Percentiles rank a stretch among this genome's conserved stretches.
Conservation (phyloP, 2,113 vertebrate species). For the Plecotus auritus region DNA sequence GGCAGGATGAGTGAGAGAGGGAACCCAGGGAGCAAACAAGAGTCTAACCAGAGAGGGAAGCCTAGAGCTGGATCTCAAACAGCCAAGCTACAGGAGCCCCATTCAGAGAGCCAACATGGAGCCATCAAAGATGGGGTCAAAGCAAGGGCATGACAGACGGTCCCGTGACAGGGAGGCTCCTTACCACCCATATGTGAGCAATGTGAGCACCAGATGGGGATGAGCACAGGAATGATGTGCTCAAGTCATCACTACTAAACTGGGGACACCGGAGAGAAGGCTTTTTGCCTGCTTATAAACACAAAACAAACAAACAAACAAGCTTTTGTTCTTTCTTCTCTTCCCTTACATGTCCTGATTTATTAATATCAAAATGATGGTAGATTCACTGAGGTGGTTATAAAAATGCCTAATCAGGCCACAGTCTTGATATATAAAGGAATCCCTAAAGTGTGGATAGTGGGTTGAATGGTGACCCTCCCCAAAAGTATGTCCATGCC, state of each 20-base stretch:
- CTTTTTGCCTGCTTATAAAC: neutral
- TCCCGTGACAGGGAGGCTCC: neutral
- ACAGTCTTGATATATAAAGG: neutral
- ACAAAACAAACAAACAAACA: neutral
- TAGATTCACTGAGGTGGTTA: neutral
- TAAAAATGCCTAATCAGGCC: neutral
- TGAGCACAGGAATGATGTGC: fast-evolving
- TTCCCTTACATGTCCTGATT: neutral
- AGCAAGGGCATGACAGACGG: neutral
- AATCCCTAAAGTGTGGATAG: neutral
- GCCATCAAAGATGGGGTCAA: neutral
- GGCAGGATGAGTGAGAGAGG: neutral
- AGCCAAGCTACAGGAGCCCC: neutral
- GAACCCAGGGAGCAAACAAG: neutral
- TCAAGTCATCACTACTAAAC: neutral
- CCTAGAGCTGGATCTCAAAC: neutral
- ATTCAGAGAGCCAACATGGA: neutral
- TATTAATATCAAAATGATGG: neutral
- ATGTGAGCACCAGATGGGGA: neutral
- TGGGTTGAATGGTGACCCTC: neutral
- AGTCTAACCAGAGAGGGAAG: neutral
- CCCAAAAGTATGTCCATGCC: neutral
- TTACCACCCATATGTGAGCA: neutral
- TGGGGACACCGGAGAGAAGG: neutral
- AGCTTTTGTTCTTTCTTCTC: neutral